Base-by-base conservation (phyloP, 1,140 invertebrate species). In the Drosophila setifemur region DNA sequence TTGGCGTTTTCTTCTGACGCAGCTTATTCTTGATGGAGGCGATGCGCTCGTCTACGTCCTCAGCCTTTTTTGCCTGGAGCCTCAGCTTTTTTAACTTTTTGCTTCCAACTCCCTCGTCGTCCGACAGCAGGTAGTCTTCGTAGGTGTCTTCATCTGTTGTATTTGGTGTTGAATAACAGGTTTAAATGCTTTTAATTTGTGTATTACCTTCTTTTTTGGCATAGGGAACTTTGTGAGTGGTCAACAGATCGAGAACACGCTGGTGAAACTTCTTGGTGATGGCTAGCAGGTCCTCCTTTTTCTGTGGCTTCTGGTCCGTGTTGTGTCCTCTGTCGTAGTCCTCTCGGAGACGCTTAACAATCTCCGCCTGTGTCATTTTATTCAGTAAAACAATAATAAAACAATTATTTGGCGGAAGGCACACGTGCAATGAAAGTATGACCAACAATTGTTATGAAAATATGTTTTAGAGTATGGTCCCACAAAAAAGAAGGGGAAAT, bases 11-110 rank as follows among this genome's bases (percentile, higher is more conserved):
- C 37, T 90, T 90, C 6, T 88, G 73, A 4, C 90, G 75, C 6
- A 90, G 44, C 68, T 90, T 90, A 54, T 90, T 90, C 8, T 88
- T 89, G 6, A 90, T 90, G 5, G 81, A 86, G 2, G 81, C 79
- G 19, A 90, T 67, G 4, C 88, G 78, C 7, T 88, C 82, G 19
- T 89, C 67, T 3, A 90, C 58, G n/a, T 90, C 78, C 26, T 75
- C 28, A 1, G 11, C 8, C n/a, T 55, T 49, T 35, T 42, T 52
- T 23, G 12, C 5, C 19, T 14, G 6, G 0, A 19, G 9, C 0
- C 63, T 79, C 3, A 26, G 8, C 8, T 70, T 60, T 16, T 61
- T 68, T 0, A 11, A 39, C 14, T 78, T 83, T 8, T 60, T 35
- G 1, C 28, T 57, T 6, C 25, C 7, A 3, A 37, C 16, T 9